Evolutionary conservation across 2,888 invertebrate genomes (phyloP), one percentile per base, ranked within the genome.

Genomic region (Erannis defoliaria): DNA sequence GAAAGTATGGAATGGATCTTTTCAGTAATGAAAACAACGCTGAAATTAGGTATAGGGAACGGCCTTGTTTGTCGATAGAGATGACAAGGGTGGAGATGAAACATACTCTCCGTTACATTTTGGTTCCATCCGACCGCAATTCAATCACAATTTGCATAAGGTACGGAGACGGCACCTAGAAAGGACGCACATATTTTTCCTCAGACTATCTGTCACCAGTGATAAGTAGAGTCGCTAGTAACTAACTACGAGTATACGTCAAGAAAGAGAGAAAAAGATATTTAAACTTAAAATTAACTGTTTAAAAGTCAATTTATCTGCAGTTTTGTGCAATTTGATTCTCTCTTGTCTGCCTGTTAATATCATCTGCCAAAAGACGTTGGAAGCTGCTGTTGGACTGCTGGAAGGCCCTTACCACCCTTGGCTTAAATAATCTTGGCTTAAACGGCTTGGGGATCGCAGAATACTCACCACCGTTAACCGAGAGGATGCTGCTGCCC

Each of bases 121-220:
- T 19, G 46, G 46, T 42, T 43, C 19, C 21, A 38, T 38, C 31
- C 19, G n/a, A 37, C 42, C 55, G 35, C 50, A 43, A 61, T 51
- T 61, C 61, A 55, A 61, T 61, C 61, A 61, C 31, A 38, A 61
- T 61, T 51, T 61, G 45, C 61, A 61, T 61, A 55, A 45, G 31
- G 23, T 29, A 49, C 12, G n/a, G 35, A 37, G 49, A 14, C 33
- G 16, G 19, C 38, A 12, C 49, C 29, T 19, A 21, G 23, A 56
- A 31, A 45, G 40, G 51, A 19, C 31, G 16, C 23, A 40, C 26
- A 37, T 51, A 51, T 51, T 51, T 51, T 23, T 40, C 19, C 9
- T 40, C 12, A 31, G 19, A 5, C 46, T 31, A 19, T 33, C 46
- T 46, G n/a, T 21, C 16, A 16, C 10, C 26, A 31, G 29, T 45